These are phyloP conservation scores for Aotus griseimembra DNA, from an alignment of 2,797 vertebrate species.

Conservation along the genomic window DNA sequence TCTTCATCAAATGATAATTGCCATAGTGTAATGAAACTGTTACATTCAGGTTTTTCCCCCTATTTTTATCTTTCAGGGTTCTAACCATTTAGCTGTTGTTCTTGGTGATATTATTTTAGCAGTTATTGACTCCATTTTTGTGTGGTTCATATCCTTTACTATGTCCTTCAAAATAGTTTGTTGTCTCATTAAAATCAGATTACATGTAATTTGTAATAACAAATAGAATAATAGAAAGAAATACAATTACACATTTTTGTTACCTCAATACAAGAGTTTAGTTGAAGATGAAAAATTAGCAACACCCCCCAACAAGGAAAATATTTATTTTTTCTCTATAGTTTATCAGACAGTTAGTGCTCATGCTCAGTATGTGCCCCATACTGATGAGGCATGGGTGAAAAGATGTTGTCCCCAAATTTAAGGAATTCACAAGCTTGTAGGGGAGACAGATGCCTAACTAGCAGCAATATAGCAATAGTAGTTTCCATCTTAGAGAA, in stretches of 20 bases:
- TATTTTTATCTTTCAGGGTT: slow-evolving; percentile 84
- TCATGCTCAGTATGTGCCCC: background rate
- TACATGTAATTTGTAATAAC: slow-evolving; percentile 42
- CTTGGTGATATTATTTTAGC: slow-evolving; percentile 89
- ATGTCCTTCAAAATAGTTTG: slow-evolving; percentile 39
- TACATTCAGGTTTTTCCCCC: background rate
- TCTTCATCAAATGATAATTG: slow-evolving; percentile 12
- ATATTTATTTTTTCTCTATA: background rate
- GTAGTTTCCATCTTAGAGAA: background rate
- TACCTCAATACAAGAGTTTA: slow-evolving; percentile 13
- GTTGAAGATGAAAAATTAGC: slow-evolving; percentile 20
- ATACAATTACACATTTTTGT: background rate
- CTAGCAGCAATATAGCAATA: background rate
- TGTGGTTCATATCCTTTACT: slow-evolving; percentile 94
- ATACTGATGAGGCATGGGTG: background rate
- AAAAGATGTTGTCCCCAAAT: background rate
- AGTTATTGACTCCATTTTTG: slow-evolving; percentile 88
- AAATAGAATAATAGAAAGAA: background rate
- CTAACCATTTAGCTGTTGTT: slow-evolving; percentile 87
- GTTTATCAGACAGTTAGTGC: background rate
- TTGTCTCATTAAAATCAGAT: slow-evolving; percentile 23
- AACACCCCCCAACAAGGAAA: background rate
- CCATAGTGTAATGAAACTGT: background rate
- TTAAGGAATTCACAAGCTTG: background rate
- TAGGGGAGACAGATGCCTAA: background rate